phyloP scores from a whole-genome alignment of 2,113 vertebrate genomes.

The Dromiciops gliroides region DNA sequence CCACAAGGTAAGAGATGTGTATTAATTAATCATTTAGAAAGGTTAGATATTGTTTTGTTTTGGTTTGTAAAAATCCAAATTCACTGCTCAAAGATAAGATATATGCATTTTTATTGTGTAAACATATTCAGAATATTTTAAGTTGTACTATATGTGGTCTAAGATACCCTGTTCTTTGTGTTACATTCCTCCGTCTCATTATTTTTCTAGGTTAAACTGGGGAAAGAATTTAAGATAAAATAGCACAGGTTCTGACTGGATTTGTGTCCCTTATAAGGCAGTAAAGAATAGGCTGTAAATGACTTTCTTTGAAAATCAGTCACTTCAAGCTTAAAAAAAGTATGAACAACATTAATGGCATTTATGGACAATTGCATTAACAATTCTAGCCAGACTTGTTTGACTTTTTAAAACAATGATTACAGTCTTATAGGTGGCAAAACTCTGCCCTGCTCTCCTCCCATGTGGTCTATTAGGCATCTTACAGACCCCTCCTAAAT shows the following conservation, averaged over 20 bases:
- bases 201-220: background rate
- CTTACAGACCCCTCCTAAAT: background rate
- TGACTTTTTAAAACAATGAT: background rate
- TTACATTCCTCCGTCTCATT: background rate
- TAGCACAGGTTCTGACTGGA: background rate
- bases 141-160: background rate
- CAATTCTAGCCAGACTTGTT: background rate
- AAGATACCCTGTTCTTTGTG: background rate
- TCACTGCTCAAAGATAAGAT: background rate
- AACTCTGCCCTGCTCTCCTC: background rate
- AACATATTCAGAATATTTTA: background rate
- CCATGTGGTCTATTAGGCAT: background rate
- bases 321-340: background rate
- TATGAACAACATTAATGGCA: no score
- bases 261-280: background rate
- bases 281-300: background rate
- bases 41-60: background rate
- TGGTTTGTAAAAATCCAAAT: background rate
- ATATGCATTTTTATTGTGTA: background rate
- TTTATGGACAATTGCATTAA: background rate
- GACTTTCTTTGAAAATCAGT: background rate
- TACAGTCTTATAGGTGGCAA: background rate
- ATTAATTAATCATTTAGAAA: background rate
- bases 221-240: background rate
- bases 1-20: slow-evolving; percentile 89